A percentile compares a stretch with the other conserved stretches of the same genome.
Conservation (phyloP, 2,888 invertebrate genomes). For the Eurytoma adleriae region DNA sequence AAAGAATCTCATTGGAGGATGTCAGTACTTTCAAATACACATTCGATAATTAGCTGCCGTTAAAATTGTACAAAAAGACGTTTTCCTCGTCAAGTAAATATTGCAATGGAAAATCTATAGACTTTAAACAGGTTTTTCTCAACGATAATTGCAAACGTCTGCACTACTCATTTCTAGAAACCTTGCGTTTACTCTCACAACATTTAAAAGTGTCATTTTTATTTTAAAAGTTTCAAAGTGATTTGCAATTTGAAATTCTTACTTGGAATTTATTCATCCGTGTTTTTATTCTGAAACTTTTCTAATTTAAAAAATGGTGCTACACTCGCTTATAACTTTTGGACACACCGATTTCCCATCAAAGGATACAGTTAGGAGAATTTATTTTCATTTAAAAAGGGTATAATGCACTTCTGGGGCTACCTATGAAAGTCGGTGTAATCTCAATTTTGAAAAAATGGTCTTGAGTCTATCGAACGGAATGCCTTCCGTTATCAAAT, state of each 20-base stretch:
- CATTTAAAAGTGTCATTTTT: constrained; percentile 1
- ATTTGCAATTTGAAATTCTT: not conserved
- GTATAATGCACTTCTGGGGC: too few relatives aligned
- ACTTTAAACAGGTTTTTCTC: constrained; percentile 22
- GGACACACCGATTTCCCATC: too few relatives aligned
- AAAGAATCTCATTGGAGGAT: not conserved
- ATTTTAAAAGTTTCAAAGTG: not conserved
- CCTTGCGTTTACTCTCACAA: constrained; percentile 4
- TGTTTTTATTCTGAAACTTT: too few relatives aligned
- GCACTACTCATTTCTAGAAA: constrained; percentile 7
- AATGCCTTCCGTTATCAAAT: too few relatives aligned
- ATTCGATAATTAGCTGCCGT: constrained; percentile 14
- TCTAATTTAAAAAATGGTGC: too few relatives aligned
- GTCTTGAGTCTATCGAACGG: too few relatives aligned
- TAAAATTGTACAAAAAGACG: constrained; percentile 16
- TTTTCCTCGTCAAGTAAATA: constrained; percentile 12
- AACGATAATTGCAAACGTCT: constrained; percentile 19
- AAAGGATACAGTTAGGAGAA: too few relatives aligned
- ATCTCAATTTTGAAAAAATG: too few relatives aligned
- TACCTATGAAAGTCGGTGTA: too few relatives aligned
- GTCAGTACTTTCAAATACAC: not conserved
- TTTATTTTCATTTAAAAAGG: too few relatives aligned
- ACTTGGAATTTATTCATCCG: too few relatives aligned
- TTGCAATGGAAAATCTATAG: constrained; percentile 13
- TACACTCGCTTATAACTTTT: not conserved